phyloP scores from a whole-genome alignment of 2,113 vertebrate genomes.

The Ctenomys sociabilis region DNA sequence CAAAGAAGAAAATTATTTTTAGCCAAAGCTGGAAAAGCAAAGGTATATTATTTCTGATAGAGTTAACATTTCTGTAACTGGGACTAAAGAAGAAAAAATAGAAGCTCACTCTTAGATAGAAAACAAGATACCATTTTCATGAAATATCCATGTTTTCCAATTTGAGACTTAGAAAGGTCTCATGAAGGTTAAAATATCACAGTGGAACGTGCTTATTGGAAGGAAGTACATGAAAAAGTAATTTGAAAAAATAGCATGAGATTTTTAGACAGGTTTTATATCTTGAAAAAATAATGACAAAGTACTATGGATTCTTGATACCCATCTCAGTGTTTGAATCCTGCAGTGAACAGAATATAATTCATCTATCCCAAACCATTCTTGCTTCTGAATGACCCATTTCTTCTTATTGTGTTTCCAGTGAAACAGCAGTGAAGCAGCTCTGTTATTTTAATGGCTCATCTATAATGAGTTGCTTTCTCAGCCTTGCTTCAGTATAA shows the following conservation, averaged over 20 bases:
- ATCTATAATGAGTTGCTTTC: background rate
- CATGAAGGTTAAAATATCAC: background rate
- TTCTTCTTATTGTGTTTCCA: background rate
- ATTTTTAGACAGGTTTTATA: constrained; percentile 9
- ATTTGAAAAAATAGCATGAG: background rate
- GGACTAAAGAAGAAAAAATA: background rate
- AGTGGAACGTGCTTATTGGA: background rate
- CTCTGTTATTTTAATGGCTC: background rate
- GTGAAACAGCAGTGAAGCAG: background rate
- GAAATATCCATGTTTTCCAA: background rate
- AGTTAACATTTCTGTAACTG: background rate
- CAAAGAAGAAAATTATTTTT: background rate
- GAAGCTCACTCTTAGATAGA: background rate
- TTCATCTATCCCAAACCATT: background rate
- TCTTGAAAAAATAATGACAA: constrained; percentile 61
- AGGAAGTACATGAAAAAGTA: constrained; percentile 38
- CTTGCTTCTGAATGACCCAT: background rate
- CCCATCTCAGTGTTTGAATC: constrained; percentile 19
- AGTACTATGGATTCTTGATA: constrained; percentile 40
- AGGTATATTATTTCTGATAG: background rate
- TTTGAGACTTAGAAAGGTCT: constrained; percentile 7
- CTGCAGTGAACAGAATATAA: constrained; percentile 6
- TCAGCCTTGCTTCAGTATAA: background rate
- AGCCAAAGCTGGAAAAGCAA: background rate
- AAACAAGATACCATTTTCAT: background rate